Percentiles rank a stretch among this genome's conserved stretches.
phyloP scores from a whole-genome alignment of 2,113 vertebrate species.

The Rhabdomys dilectus region DNA sequence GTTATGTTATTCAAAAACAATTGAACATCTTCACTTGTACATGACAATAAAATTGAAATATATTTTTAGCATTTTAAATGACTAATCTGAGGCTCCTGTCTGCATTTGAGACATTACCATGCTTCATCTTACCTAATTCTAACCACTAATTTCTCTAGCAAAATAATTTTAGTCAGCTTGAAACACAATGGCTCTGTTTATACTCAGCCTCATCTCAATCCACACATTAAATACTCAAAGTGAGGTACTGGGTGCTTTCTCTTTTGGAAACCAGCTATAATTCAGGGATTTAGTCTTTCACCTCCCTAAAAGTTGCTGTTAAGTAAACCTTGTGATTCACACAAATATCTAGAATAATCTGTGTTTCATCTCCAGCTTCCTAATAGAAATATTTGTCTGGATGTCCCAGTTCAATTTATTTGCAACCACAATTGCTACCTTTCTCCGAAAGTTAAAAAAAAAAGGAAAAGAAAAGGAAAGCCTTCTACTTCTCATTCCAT shows the following conservation, averaged over 20 bases:
- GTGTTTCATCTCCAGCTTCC: background rate
- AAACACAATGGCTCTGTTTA: background rate
- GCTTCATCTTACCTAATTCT: background rate
- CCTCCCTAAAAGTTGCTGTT: background rate
- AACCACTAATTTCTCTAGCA: conserved; percentile 23
- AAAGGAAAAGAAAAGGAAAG: background rate
- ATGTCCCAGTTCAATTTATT: background rate
- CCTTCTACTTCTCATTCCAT: background rate
- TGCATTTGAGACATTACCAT: too few species aligned
- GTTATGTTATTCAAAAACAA: too few species aligned
- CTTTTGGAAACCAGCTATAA: background rate
- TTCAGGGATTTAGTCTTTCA: conserved; percentile 51
- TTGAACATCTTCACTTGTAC: too few species aligned
- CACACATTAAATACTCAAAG: background rate
- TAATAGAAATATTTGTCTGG: background rate
- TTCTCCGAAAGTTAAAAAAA: background rate
- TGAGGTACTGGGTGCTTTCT: background rate
- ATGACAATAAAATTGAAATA: too few species aligned
- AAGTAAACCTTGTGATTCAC: conserved; percentile 15
- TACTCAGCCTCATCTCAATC: background rate
- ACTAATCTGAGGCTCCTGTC: too few species aligned
- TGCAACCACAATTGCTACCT: background rate
- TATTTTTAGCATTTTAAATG: too few species aligned
- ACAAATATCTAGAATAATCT: background rate
- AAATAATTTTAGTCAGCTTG: conserved; percentile 4